Conservation (phyloP, 2,113 vertebrate genomes). For the Malurus cyaneus region DNA sequence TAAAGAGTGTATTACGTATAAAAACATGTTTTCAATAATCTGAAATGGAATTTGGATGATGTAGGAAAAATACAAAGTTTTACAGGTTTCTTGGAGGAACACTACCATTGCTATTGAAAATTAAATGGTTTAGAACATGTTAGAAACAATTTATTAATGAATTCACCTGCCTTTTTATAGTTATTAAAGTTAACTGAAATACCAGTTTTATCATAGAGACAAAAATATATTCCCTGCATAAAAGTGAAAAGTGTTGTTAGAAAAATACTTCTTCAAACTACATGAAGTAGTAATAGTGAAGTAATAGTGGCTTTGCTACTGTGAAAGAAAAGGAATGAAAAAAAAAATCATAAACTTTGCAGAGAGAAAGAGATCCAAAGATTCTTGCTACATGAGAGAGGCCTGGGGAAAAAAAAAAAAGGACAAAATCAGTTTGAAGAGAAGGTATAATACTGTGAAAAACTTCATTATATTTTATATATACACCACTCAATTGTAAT, state of each 20-base stretch:
- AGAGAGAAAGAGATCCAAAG: not conserved
- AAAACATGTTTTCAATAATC: not conserved
- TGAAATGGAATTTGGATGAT: not conserved
- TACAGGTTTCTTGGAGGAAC: not conserved
- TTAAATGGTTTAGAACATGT: rapidly evolving
- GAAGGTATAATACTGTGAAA: not conserved
- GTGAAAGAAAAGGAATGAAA: not conserved
- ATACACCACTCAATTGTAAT: not conserved
- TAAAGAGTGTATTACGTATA: not conserved
- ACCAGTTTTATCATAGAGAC: not conserved
- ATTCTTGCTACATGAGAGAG: not conserved
- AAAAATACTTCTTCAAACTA: not conserved
- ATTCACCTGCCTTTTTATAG: not conserved
- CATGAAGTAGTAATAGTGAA: not conserved
- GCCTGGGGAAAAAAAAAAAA: not conserved
- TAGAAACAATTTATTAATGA: not conserved
- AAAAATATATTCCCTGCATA: not conserved
- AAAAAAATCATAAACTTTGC: not conserved
- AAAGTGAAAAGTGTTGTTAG: not conserved
- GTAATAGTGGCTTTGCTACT: not conserved
- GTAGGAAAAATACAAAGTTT: not conserved
- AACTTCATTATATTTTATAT: not conserved
- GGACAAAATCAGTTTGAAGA: not conserved
- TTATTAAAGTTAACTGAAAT: not conserved
- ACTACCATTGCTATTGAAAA: not conserved